Evolutionary conservation across 2,113 vertebrate genomes (phyloP).

Genomic region (Syrrhaptes paradoxus): DNA sequence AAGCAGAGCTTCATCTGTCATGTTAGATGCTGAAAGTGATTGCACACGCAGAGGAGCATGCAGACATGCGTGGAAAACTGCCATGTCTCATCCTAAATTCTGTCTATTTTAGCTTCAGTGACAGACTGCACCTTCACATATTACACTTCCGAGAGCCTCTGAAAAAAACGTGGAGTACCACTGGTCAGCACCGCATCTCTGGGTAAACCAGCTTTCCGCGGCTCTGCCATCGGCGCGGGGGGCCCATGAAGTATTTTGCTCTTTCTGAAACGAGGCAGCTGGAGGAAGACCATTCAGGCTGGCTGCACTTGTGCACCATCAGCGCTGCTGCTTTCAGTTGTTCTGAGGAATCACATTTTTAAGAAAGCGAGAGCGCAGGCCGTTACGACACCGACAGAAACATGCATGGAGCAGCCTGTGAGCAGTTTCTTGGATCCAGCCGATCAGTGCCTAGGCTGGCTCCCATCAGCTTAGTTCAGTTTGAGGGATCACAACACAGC

Average conservation of each 20-base stretch:
- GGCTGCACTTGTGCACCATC: not conserved
- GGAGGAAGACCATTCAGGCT: not conserved
- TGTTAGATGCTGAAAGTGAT: not conserved
- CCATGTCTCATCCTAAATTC: not conserved
- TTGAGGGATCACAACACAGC: not conserved
- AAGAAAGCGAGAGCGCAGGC: accelerated
- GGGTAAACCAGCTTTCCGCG: not conserved
- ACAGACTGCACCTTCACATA: not conserved
- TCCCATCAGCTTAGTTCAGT: not conserved
- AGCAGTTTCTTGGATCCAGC: not conserved
- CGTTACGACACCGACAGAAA: accelerated
- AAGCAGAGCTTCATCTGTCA: not conserved
- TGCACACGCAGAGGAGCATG: not conserved
- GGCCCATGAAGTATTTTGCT: not conserved
- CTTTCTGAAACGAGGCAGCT: not conserved
- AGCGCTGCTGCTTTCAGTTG: too few relatives aligned
- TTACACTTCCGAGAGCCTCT: not conserved
- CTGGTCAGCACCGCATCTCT: not conserved
- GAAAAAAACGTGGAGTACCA: not conserved
- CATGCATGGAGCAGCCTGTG: accelerated
- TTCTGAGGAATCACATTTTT: not conserved
- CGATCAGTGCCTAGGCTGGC: not conserved
- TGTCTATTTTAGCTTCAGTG: not conserved
- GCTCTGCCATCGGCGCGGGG: accelerated
- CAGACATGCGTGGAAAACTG: not conserved